Base-by-base conservation (phyloP, 2,113 vertebrate species). In the Sylvilagus bachmani region DNA sequence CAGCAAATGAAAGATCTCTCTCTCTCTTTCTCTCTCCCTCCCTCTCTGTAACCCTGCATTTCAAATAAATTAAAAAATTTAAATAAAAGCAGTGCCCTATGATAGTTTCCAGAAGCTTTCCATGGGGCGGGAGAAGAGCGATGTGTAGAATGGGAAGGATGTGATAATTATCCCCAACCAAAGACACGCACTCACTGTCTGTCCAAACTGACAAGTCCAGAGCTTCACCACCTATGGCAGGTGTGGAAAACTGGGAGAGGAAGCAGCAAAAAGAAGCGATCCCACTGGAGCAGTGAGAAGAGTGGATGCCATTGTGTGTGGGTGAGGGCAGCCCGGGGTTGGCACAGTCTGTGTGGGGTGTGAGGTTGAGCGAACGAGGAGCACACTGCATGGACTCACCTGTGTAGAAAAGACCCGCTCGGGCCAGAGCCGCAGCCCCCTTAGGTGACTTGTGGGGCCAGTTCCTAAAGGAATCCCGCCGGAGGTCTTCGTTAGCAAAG, bases 401-500 rank as follows among this genome's bases (percentile, higher is more conserved):
- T 91, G n/a, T 91, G 25, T 91, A 96, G 86, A 89, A 87, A 62
- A 95, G 38, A 16, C 95, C 96, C 58, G 90, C 90, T 86, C 24
- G 94, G 75, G 61, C 93, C 80, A 97, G 79, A 74, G 70, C 87
- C 31, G 66, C 11, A 44, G 11, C 38, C 44, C 10, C 70, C 8
- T 0, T 0, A 6, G n/a, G 14, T 33, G 38, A 89, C 0, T 33
- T 3, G 0, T 38, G 84, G 58, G 84, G 75, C 93, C 94, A 93
- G 25, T 64, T 62, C 80, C 89, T 95, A 62, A 96, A 91, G 17
- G 94, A 93, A 6, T 93, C 51, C 84, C 36, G 55, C 22, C 84
- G 44, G 27, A 95, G 80, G 25, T 79, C 87, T 80, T 95, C 88
- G 29, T 93, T 58, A 83, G 84, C 92, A 21, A 96, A 97, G 94